phyloP scores from a whole-genome alignment of 2,797 vertebrate genomes.

The Eupleurogrammus muticus region DNA sequence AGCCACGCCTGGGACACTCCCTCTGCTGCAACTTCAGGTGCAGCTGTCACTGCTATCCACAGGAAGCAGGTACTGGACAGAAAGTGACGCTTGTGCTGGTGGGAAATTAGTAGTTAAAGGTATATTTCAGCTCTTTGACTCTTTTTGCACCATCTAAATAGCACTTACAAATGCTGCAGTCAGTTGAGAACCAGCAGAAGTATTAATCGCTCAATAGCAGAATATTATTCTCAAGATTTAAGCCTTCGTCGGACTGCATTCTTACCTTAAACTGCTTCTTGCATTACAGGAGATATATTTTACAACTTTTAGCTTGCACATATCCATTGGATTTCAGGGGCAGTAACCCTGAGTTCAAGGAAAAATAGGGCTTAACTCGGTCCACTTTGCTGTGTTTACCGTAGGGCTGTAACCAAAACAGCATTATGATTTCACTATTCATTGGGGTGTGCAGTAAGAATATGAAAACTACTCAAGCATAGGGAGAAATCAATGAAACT shows the following conservation, averaged over 20 bases:
- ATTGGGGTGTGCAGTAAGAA: background rate
- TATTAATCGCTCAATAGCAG: slow-evolving; percentile 14
- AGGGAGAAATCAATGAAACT: slow-evolving; percentile 4
- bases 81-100: too few species aligned
- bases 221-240: slow-evolving; percentile 21
- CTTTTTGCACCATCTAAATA: too few species aligned
- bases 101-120: too few species aligned
- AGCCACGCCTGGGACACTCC: too few species aligned
- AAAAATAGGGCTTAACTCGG: slow-evolving; percentile 22
- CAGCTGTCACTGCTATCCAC: too few species aligned
- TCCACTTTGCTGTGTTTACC: slow-evolving; percentile 24
- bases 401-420: slow-evolving; percentile 1
- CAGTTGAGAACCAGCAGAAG: background rate
- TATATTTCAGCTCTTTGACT: too few species aligned
- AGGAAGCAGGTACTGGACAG: too few species aligned
- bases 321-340: slow-evolving; percentile 28
- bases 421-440: background rate
- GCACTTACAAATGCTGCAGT: background rate
- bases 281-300: slow-evolving; percentile 21
- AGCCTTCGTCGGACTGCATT: slow-evolving; percentile 38
- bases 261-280: slow-evolving; percentile 21
- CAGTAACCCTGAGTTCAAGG: slow-evolving; percentile 13
- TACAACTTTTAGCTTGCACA: background rate
- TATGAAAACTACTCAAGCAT: slow-evolving; percentile 4
- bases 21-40: too few species aligned